Base-by-base conservation (phyloP, 2,888 invertebrate genomes). In the Proisotoma minuta region DNA sequence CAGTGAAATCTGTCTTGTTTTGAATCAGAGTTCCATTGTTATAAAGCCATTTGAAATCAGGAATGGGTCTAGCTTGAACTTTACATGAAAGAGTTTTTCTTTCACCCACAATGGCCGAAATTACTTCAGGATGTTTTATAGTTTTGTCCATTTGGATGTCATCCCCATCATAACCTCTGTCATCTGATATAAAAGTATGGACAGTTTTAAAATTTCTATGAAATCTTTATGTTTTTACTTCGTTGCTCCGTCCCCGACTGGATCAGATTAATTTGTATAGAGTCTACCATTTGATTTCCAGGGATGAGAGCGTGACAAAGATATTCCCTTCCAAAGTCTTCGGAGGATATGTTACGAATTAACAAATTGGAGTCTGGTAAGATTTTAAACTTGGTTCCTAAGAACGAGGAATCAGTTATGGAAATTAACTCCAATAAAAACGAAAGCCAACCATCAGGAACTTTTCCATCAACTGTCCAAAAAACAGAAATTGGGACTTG, bases 321-420 rank as follows among this genome's bases (percentile, higher is more conserved):
- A 56, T 56, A 56, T 56, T 56, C 56, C 10, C 56, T 40, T 12
- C 24, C 22, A n/a, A 43, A 56, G 18, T 56, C 56, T 18, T 40
- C 56, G 3, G 2, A 2, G 8, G 56, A 43, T 3, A 56, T 27
- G 39, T 56, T 56, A 4, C 56, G 40, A 18, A 56, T 56, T 3
- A 56, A 18, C 5, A 56, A 47, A 47, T 56, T 47, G 3, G 24
- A 47, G 18, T 56, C 56, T 2, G 43, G 18, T 3, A 43, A 27
- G 23, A 47, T 56, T 56, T 56, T 40, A 20, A 23, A 56, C 23
- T 56, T 56, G 3, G 56, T 24, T 43, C 39, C 56, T 56, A n/a
- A 18, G 5, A 15, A 43, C 20, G 18, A 15, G 4, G 4, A 18
- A 18, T 5, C 5, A 43, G 18, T 18, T 12, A 43, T 43, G 43